Conservation (phyloP, 1,140 invertebrate species). For the Medauroidea extradentata region DNA sequence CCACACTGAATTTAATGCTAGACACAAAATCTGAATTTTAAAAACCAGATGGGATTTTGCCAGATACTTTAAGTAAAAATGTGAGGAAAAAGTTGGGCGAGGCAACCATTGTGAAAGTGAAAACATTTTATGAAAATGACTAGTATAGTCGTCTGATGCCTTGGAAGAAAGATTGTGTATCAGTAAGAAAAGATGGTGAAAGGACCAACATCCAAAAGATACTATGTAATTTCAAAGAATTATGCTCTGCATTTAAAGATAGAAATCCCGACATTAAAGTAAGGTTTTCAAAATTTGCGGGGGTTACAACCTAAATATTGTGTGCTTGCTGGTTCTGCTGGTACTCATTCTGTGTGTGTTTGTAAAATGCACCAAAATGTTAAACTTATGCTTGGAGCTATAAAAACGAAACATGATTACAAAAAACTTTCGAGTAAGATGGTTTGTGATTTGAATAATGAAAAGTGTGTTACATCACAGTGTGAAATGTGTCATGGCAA, state of each 20-base stretch:
- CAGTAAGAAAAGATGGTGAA: constrained; percentile 17
- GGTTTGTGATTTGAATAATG: constrained; percentile 1
- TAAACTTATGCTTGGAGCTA: constrained; percentile 22
- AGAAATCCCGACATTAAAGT: constrained; percentile 21
- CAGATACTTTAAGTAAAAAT: constrained; percentile 10
- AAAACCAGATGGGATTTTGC: constrained; percentile 17
- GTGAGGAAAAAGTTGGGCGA: constrained; percentile 11
- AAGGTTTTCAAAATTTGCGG: constrained; percentile 23
- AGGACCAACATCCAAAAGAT: constrained; percentile 24
- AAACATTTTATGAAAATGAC: too few species aligned
- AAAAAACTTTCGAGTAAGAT: constrained; percentile 5
- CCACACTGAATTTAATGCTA: constrained; percentile 16
- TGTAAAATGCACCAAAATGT: constrained; percentile 26
- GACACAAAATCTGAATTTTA: constrained; percentile 19
- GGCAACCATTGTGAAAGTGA: constrained; percentile 26
- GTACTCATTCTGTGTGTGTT: constrained; percentile 25
- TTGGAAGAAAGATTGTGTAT: constrained; percentile 25
- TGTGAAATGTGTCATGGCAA: not conserved
- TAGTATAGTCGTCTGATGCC: constrained; percentile 26
- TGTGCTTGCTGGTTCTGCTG: constrained; percentile 21
- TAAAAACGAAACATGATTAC: constrained; percentile 6
- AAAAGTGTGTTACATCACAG: not conserved
- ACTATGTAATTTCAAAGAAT: constrained; percentile 25
- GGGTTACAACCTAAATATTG: constrained; percentile 24
- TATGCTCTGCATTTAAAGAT: constrained; percentile 20